Base-by-base conservation (phyloP, 2,888 invertebrate genomes). In the Argyra leucocephala region DNA sequence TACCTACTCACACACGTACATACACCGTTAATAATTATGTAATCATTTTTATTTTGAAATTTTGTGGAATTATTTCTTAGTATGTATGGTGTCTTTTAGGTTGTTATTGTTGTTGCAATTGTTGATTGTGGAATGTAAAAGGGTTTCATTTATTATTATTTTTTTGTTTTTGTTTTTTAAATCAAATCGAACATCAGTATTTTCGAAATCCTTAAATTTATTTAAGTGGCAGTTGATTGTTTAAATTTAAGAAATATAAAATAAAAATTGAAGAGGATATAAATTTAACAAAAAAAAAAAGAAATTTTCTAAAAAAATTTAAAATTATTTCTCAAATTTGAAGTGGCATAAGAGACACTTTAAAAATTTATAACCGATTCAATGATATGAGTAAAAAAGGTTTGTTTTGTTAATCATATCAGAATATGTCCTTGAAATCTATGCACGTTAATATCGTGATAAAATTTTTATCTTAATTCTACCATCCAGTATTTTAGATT, bases 331-430 rank as follows among this genome's bases (percentile, higher is more conserved):
- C 48, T 48, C 48, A 18, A 5, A 48, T 48, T 48, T 48, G 18
- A 48, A 48, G 48, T 48, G 48, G n/a, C 18, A 48, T 48, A 48
- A 48, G 48, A 48, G 48, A 48, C 48, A 48, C 48, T 48, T 48
- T 48, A 48, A 31, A 31, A 31, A 31, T 31, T 31, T 31, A 31
- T 31, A 31, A 31, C 9, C 31, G 31, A 31, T 31, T 31, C 7
- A 31, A 31, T 10, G 12, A 31, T 31, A 31, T 31, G 31, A 31
- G 31, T 10, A 31, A 31, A 12, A 31, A 31, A 31, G 31, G 31
- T 31, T 31, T 31, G 31, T 31, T 31, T 31, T 31, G 7, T 31
- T 31, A 31, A 31, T 31, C 12, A 31, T 12, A 31, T 31, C 31
- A 31, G 31, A 6, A 31, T 7, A 31, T 31, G 31, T 31, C 31